phyloP scores from a whole-genome alignment of 2,797 vertebrate genomes.

The Alectoris magna region DNA sequence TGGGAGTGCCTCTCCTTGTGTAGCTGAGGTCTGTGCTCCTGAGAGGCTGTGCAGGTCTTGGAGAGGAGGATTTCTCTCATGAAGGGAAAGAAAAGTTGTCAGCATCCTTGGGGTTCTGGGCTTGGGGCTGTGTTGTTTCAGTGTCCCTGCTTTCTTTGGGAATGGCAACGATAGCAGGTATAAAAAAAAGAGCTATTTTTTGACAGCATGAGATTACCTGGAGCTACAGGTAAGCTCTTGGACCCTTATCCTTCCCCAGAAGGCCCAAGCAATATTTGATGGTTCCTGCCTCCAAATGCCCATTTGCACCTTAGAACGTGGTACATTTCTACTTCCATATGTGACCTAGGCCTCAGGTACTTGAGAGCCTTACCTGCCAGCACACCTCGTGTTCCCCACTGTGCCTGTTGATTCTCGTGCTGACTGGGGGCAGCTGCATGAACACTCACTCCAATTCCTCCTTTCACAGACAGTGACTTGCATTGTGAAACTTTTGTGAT shows the following conservation, averaged over 20 bases:
- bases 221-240: not conserved
- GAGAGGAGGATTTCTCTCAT: not conserved
- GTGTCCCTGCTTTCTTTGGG: not conserved
- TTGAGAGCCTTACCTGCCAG: not conserved
- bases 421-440: constrained; percentile 15
- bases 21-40: not conserved
- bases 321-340: fast-evolving
- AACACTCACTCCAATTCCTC: not conserved
- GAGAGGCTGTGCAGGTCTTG: not conserved
- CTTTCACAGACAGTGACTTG: not conserved
- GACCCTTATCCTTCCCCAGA: not conserved
- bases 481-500: not conserved
- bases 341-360: not conserved
- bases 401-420: not conserved
- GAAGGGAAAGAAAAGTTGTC: not conserved
- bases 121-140: not conserved
- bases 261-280: not conserved
- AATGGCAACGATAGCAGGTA: not conserved
- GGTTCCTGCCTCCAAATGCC: not conserved
- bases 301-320: fast-evolving
- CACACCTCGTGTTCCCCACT: not conserved
- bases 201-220: not conserved
- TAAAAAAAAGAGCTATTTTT: not conserved
- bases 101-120: not conserved
- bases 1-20: not conserved